Evolutionary conservation across 2,888 invertebrate species (phyloP), one percentile per base, ranked within the genome.

Genomic region (Anthrax anthrax): DNA sequence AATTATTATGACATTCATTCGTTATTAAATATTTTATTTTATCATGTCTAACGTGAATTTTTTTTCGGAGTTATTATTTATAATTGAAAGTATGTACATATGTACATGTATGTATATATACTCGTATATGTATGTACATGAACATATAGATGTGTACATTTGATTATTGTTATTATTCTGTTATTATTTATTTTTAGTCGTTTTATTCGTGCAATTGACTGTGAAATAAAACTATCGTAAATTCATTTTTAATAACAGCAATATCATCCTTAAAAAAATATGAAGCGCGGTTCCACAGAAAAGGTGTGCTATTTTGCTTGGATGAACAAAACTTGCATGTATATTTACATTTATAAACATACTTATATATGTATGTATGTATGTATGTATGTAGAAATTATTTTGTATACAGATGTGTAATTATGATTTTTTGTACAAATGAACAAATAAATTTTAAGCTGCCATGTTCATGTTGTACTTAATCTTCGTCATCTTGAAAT

Each of bases 401-500:
- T 27, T 27, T 27, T 27, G n/a, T n/a, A n/a, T n/a, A n/a, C n/a
- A n/a, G n/a, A n/a, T n/a, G n/a, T n/a, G n/a, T n/a, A n/a, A n/a
- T n/a, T n/a, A n/a, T n/a, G n/a, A n/a, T 8, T 23, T 6, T 23
- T 6, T 12, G 29, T 32, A 32, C 12, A 12, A 12, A 32, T 12
- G 5, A 6, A 23, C 13, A 32, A 12, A 5, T 12, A 32, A 32
- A 12, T 12, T 12, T 32, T 29, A 18, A 37, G 18, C 18, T 6
- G 39, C 51, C 46, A 43, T 48, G 36, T 49, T 46, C 51, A 49
- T 53, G 54, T 53, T 54, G 54, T 55, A 44, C 53, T 52, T 47
- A 54, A 49, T 51, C 47, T 46, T 37, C 52, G 43, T 51, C 52
- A 52, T 41, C 44, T 16, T 17, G 19, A 23, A 41, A 40, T 23